phyloP scores from a whole-genome alignment of 2,888 invertebrate genomes.

The Eupithecia centaureata region DNA sequence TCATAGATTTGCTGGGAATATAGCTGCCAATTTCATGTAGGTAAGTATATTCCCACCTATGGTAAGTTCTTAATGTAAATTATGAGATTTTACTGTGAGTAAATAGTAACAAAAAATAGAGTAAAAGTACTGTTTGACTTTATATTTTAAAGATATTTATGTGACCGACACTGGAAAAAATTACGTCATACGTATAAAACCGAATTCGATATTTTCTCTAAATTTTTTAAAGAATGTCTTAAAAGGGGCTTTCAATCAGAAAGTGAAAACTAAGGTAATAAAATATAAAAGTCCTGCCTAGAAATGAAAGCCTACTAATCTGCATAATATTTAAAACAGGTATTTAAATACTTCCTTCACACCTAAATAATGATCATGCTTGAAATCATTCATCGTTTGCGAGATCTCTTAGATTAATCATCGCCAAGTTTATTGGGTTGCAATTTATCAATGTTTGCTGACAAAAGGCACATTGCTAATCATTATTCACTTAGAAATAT shows the following conservation, averaged over 20 bases:
- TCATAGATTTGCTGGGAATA: not conserved
- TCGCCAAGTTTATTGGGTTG: not conserved
- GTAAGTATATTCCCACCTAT: no score
- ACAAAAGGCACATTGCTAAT: not conserved
- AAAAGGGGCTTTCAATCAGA: no score
- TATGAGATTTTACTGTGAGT: no score
- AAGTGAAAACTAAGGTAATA: not conserved
- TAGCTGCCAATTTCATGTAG: not conserved
- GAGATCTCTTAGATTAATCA: not conserved
- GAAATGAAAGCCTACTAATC: conserved; percentile 10
- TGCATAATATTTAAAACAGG: conserved; percentile 4
- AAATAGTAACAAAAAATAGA: no score
- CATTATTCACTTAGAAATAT: conserved; percentile 1
- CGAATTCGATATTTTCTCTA: no score
- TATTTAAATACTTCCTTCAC: not conserved
- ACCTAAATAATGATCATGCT: not conserved
- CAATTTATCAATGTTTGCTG: conserved; percentile 24
- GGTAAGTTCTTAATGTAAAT: no score
- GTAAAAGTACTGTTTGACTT: no score
- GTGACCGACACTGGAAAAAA: no score
- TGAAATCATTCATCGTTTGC: conserved; percentile 12
- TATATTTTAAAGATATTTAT: no score
- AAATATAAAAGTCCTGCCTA: conserved; percentile 5
- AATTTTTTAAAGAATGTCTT: no score
- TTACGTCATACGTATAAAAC: no score